A percentile compares a stretch with the other conserved stretches of the same genome.
phyloP scores from a whole-genome alignment of 2,113 vertebrate species.

The Stigmatopora argus region DNA sequence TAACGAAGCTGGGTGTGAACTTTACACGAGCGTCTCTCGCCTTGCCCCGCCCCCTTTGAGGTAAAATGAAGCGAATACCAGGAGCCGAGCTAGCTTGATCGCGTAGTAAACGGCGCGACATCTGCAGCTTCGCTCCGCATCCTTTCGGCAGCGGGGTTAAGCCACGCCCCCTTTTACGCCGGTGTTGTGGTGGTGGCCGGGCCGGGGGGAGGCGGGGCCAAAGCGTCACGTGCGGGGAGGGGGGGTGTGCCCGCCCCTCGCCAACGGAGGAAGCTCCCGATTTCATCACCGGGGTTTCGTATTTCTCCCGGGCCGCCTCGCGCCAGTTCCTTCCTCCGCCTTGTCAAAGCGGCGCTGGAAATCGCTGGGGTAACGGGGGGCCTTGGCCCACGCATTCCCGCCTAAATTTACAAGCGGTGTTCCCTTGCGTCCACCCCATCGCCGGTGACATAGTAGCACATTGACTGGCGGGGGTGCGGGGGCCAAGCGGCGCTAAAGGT shows the following conservation, averaged over 20 bases:
- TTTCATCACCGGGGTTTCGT: not conserved
- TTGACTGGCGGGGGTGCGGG: not conserved
- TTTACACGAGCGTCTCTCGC: not conserved
- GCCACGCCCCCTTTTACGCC: not conserved
- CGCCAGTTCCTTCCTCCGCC: not conserved
- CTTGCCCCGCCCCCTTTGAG: not conserved
- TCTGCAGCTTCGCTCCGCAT: not conserved
- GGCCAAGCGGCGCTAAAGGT: not conserved
- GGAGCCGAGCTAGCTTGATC: not conserved
- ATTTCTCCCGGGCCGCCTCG: not conserved
- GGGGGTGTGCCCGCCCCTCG: not conserved
- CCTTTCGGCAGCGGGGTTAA: not conserved
- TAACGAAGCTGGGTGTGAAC: not conserved
- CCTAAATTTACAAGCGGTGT: conserved; percentile 5
- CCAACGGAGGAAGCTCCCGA: not conserved
- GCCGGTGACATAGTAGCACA: conserved; percentile 3
- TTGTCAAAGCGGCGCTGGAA: not conserved
- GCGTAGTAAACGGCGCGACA: not conserved
- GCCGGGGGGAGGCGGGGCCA: not conserved
- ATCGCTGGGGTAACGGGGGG: not conserved
- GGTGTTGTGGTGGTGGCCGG: not conserved
- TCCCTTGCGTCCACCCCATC: not conserved
- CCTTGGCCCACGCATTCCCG: not conserved
- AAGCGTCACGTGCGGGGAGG: not conserved
- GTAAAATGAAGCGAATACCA: not conserved